Evolutionary conservation across 2,888 invertebrate genomes (phyloP).

Genomic region (Phragmatobia fuliginosa): DNA sequence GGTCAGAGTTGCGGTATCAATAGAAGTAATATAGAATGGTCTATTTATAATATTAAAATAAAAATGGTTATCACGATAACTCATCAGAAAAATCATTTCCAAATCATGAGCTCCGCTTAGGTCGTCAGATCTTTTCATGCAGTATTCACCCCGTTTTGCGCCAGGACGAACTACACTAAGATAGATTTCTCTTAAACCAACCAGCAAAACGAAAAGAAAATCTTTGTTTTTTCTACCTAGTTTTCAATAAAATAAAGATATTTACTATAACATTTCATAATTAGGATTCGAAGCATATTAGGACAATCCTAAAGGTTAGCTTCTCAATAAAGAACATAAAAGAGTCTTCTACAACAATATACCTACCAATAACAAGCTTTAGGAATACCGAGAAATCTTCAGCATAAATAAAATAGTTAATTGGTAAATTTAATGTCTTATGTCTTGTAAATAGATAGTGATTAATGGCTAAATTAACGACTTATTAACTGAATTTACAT

Average conservation of each 20-base stretch:
- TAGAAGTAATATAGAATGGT: too few relatives aligned
- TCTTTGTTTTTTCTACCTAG: not conserved
- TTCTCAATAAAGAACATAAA: slow-evolving; percentile 35
- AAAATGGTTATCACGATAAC: too few relatives aligned
- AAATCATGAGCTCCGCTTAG: too few relatives aligned
- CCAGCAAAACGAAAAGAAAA: not conserved
- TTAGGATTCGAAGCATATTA: not conserved
- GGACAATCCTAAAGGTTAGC: slow-evolving; percentile 13
- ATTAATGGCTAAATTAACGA: slow-evolving; percentile 24
- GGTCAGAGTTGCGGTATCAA: too few relatives aligned
- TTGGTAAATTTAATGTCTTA: slow-evolving; percentile 22
- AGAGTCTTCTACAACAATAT: slow-evolving; percentile 45
- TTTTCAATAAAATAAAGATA: not conserved
- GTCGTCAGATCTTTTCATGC: too few relatives aligned
- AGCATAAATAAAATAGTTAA: slow-evolving; percentile 33
- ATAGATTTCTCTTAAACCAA: too few relatives aligned
- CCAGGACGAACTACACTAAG: too few relatives aligned
- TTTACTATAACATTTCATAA: not conserved
- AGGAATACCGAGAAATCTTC: slow-evolving; percentile 28
- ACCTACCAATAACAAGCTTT: slow-evolving; percentile 38
- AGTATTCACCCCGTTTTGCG: too few relatives aligned
- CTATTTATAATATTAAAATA: too few relatives aligned
- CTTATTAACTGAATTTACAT: slow-evolving; percentile 15
- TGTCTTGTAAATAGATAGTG: slow-evolving; percentile 17
- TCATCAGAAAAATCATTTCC: too few relatives aligned